Evolutionary conservation across 2,113 vertebrate genomes (phyloP), one percentile per base, ranked within the genome.

Genomic region (Larimichthys crocea): DNA sequence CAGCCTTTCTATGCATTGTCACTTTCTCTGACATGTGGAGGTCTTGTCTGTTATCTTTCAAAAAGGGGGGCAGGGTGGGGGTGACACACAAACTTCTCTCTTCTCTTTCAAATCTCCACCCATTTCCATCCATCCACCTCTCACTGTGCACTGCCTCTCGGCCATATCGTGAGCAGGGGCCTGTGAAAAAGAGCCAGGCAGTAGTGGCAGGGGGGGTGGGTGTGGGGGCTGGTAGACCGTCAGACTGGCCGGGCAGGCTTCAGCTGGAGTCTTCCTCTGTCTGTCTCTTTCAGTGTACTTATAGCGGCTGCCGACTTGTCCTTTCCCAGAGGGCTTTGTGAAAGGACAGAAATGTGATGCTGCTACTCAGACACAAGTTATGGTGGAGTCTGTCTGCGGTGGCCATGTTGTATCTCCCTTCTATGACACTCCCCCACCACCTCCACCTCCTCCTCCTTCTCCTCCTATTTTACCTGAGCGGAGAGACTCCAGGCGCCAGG

Each of bases 401-500:
- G 93, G 93, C 88, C 94, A 93, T 79, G 91, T 87, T 95, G 95
- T 91, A 94, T 93, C 80, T 81, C 61, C 57, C 76, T 20, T 60
- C 56, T 55, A 17, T 74, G 60, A 72, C 26, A 24, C 48, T 70
- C 67, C 31, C 2, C 63, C 64, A 61, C 65, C 75, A 7, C 31
- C 31, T 0, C 31, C 31, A 35, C 31, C 31, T 8, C 31, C 31
- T 7, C 31, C 29, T 14, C 80, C 87, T n/a, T n/a, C n/a, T 70
- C 90, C 88, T 75, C 87, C 83, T 75, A 76, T 73, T 88, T 85
- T 83, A 75, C 84, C 80, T 59, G 64, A 76, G 66, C 80, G 60
- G 72, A 60, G 92, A 97, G 96, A 96, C 94, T 93, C 88, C 90
- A 95, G 96, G 96, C 97, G 96, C 96, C 96, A 97, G 96, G 93